Evolutionary conservation across 2,113 vertebrate genomes (phyloP).

Genomic region (Baryphthengus martii): DNA sequence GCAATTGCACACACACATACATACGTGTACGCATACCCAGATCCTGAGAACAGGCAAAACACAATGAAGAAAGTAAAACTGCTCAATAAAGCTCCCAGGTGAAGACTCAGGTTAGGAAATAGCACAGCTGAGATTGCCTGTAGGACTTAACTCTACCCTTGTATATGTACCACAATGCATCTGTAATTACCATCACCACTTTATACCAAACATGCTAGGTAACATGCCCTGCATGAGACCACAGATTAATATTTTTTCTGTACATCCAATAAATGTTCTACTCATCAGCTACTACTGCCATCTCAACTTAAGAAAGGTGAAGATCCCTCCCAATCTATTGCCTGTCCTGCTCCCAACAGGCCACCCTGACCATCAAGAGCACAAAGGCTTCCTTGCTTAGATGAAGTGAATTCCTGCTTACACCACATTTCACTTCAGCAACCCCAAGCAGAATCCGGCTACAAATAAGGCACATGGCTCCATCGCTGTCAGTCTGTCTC

Average conservation of each 20-base stretch:
- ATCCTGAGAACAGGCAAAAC: background rate
- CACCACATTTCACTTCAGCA: background rate
- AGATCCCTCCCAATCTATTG: background rate
- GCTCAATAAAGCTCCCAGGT: background rate
- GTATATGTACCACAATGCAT: background rate
- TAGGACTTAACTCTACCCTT: background rate
- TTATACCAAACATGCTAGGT: background rate
- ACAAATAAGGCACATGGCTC: background rate
- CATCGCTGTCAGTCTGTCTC: background rate
- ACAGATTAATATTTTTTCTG: background rate
- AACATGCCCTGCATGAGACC: background rate
- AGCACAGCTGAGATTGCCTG: background rate
- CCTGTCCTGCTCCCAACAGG: background rate
- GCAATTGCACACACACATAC: background rate
- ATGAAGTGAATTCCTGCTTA: background rate
- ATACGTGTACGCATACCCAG: background rate
- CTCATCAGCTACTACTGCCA: background rate
- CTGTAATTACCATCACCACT: background rate
- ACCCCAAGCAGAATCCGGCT: background rate
- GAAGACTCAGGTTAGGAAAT: background rate
- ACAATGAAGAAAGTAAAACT: background rate
- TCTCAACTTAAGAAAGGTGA: background rate
- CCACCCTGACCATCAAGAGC: background rate
- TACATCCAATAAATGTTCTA: background rate
- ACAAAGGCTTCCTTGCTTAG: background rate